Base-by-base conservation (phyloP, 1,140 invertebrate species). In the Ostrea edulis region DNA sequence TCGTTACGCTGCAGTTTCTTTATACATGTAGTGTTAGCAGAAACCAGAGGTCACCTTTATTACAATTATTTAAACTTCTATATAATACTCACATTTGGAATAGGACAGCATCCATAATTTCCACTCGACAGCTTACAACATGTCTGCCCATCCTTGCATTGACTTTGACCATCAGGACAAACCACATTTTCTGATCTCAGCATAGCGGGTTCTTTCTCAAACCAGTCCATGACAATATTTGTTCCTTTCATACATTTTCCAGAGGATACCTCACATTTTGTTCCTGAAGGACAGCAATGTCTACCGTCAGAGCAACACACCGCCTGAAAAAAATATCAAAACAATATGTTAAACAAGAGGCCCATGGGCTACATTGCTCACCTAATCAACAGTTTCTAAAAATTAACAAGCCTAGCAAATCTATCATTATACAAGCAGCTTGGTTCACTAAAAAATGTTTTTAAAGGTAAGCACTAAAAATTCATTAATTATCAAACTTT, bases 21-120 rank as follows among this genome's bases (percentile, higher is more conserved):
- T n/a, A n/a, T n/a, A n/a, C n/a, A n/a, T n/a, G n/a, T n/a, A n/a
- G n/a, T n/a, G n/a, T n/a, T n/a, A n/a, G n/a, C n/a, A n/a, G n/a
- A n/a, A n/a, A n/a, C n/a, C n/a, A n/a, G n/a, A n/a, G n/a, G n/a
- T n/a, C n/a, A n/a, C n/a, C n/a, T n/a, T n/a, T n/a, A n/a, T n/a
- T n/a, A n/a, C n/a, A n/a, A n/a, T n/a, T n/a, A n/a, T n/a, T n/a
- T n/a, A n/a, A n/a, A n/a, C n/a, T n/a, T n/a, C n/a, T n/a, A n/a
- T 5, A 44, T 8, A 22, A 12, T 44, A 87, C 86, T 88, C 90
- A 93, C 95, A 88, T 95, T 88, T 51, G 92, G 90, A 14, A 93
- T 82, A 17, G 94, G 95, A 90, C 95, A 95, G 83, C 95, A 95
- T 71, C 94, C 95, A 88, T 92, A 95, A 17, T 90, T 82, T 35